Conservation (phyloP, 1,140 invertebrate species). For the Zelostemma sp. region DNA sequence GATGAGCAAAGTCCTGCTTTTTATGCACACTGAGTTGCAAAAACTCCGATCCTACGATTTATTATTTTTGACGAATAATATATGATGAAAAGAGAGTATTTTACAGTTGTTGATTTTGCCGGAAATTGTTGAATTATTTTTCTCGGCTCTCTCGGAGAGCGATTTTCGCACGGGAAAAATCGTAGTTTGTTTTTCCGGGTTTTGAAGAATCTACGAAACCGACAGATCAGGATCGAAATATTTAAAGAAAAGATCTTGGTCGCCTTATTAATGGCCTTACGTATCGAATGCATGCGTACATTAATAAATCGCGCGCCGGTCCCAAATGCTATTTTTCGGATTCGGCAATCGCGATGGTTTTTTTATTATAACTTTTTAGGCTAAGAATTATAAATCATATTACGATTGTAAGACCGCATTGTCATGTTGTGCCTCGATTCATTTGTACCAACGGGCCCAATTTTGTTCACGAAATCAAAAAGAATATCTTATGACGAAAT, state of each 20-base stretch:
- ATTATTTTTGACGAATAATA: not conserved
- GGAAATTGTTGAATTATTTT: slow-evolving; percentile 1
- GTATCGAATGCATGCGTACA: not conserved
- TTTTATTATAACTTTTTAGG: not conserved
- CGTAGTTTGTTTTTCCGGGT: too few relatives aligned
- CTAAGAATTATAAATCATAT: not conserved
- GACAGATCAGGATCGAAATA: not conserved
- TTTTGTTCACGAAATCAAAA: not conserved
- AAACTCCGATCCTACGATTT: too few relatives aligned
- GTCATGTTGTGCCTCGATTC: slow-evolving; percentile 29
- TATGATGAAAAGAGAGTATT: not conserved
- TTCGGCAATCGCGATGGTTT: not conserved
- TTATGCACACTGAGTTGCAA: not conserved
- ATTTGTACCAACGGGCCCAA: slow-evolving; percentile 9
- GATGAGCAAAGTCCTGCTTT: not conserved
- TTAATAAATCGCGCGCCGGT: not conserved
- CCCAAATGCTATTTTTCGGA: too few relatives aligned
- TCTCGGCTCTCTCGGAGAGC: too few relatives aligned
- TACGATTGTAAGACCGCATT: slow-evolving; percentile 39
- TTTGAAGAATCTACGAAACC: not conserved
- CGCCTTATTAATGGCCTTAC: not conserved
- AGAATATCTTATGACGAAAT: not conserved
- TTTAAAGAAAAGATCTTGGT: not conserved
- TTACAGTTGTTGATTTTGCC: not conserved
- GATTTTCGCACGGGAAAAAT: too few relatives aligned